A percentile compares a stretch with the other conserved stretches of the same genome.
These are phyloP conservation scores for Sebastes diaconus DNA, from an alignment of 2,797 vertebrate genomes.

Conservation along the genomic window DNA sequence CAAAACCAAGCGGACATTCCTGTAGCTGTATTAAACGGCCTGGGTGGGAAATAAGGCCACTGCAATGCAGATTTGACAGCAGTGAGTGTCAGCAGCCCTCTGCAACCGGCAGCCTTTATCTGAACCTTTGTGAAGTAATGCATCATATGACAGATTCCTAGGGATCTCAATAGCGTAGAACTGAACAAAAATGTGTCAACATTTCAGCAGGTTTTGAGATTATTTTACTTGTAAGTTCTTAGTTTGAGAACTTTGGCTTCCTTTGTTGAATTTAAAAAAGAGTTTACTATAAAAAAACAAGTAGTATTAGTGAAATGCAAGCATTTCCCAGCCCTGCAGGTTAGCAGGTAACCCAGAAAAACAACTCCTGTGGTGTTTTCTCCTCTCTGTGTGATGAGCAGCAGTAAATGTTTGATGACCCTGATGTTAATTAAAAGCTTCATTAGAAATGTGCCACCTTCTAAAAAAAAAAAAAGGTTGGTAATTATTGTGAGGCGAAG, in stretches of 20 bases:
- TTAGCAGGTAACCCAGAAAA: conserved; percentile 19
- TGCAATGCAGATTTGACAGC: conserved; percentile 35
- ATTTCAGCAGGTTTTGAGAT: background rate
- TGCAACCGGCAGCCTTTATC: background rate
- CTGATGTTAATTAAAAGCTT: conserved; percentile 65
- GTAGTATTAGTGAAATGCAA: background rate
- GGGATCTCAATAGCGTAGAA: background rate
- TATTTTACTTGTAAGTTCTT: background rate
- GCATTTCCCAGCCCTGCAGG: background rate
- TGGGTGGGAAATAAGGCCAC: conserved; percentile 37
- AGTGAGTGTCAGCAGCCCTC: background rate
- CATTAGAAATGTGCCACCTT: conserved; percentile 44
- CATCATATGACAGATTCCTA: background rate
- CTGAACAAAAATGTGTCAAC: too few species aligned
- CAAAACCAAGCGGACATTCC: conserved; percentile 24
- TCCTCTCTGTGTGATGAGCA: background rate
- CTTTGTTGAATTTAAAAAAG: background rate
- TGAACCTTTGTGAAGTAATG: conserved; percentile 4
- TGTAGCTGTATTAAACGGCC: conserved; percentile 28
- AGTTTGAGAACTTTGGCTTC: background rate
- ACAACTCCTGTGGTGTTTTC: background rate
- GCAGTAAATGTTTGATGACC: conserved; percentile 14
- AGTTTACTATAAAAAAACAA: too few species aligned
- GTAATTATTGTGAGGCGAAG: conserved; percentile 62
- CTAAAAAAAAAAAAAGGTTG: background rate